phyloP scores from a whole-genome alignment of 2,113 vertebrate genomes.

The Hymenochirus boettgeri region DNA sequence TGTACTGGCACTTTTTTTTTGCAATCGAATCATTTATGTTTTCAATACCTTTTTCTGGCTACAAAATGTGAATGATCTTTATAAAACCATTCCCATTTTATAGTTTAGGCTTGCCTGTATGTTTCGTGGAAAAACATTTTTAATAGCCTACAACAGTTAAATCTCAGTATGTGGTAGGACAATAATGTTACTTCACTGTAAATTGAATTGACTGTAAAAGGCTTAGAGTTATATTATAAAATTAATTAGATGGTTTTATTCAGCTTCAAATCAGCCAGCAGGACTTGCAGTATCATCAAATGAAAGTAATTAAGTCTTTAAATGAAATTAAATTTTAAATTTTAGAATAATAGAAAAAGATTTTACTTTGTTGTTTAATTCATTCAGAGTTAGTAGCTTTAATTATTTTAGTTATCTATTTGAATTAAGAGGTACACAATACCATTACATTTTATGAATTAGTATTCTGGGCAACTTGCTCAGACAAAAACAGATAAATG shows the following conservation, averaged over 20 bases:
- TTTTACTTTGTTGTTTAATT: conserved; percentile 39
- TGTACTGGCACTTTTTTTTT: no score
- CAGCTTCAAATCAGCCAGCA: conserved; percentile 36
- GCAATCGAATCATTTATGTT: no score
- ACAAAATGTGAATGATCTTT: no score
- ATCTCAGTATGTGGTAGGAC: conserved; percentile 20
- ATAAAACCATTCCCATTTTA: no score
- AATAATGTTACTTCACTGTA: conserved; percentile 31
- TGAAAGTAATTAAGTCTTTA: conserved; percentile 42
- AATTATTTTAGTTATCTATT: conserved; percentile 42
- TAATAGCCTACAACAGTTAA: conserved; percentile 18
- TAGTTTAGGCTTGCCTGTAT: no score
- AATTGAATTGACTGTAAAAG: conserved; percentile 35
- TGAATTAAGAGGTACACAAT: conserved; percentile 38
- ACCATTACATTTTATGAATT: conserved; percentile 38
- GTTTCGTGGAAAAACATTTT: no score
- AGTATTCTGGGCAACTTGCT: conserved; percentile 16
- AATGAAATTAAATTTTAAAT: conserved; percentile 41
- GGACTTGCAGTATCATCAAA: conserved; percentile 31
- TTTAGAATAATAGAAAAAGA: conserved; percentile 40
- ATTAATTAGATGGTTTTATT: conserved; percentile 37
- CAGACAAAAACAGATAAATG: conserved; percentile 28
- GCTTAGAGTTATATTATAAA: conserved; percentile 37
- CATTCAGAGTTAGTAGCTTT: conserved; percentile 38
- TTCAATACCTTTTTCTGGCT: no score